These are phyloP conservation scores for Drosophila dives DNA, from an alignment of 2,888 invertebrate species.

Conservation along the genomic window DNA sequence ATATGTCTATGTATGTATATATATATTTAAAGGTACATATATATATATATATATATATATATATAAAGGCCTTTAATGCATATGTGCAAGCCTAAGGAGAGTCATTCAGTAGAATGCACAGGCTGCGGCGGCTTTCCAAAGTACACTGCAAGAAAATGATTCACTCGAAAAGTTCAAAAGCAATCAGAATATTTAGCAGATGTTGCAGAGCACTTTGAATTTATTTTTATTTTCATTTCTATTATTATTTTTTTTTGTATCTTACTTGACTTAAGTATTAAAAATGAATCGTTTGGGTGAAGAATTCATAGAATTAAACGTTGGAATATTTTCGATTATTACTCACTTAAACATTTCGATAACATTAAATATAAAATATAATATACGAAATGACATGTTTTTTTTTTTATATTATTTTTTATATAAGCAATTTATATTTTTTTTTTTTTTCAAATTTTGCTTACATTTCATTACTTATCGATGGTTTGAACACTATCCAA, in stretches of 20 bases:
- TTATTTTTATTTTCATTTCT: background rate
- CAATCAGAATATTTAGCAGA: background rate
- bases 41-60: slow-evolving; percentile 15
- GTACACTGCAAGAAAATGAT: slow-evolving; percentile 34
- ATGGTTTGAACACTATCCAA: background rate
- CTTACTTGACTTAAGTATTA: background rate
- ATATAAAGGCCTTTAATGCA: slow-evolving; percentile 45
- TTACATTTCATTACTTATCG: background rate
- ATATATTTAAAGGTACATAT: background rate
- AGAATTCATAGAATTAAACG: background rate
- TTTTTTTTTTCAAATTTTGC: background rate
- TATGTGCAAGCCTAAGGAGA: slow-evolving; percentile 29
- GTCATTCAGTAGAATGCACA: slow-evolving; percentile 31
- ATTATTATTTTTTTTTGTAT: background rate
- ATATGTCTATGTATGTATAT: background rate
- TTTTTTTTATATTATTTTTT: background rate
- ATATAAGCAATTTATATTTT: background rate
- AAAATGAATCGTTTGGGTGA: background rate
- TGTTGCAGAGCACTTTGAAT: background rate
- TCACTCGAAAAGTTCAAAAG: background rate
- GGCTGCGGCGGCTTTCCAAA: slow-evolving; percentile 27
- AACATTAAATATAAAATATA: background rate
- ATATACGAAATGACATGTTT: background rate
- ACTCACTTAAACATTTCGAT: background rate
- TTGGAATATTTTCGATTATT: background rate